These are phyloP conservation scores for Meandrina meandrites DNA, from an alignment of 92 coral and sea anemone genomes.

Conservation along the genomic window DNA sequence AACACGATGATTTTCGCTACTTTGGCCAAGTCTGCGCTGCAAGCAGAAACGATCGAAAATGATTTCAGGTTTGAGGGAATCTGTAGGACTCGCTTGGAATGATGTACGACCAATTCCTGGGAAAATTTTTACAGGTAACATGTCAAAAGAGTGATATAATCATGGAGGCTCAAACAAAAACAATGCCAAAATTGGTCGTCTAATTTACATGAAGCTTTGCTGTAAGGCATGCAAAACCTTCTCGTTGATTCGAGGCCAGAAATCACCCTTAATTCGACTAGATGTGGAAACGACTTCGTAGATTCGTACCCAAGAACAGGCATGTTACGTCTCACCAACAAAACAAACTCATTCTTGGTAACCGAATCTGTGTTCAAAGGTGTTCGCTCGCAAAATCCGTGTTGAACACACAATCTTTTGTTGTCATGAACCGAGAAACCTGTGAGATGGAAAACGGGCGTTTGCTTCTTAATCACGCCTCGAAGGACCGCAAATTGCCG, in stretches of 20 bases:
- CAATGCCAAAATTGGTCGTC: conserved; percentile 29
- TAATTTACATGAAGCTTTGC: conserved; percentile 35
- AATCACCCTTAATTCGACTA: background rate
- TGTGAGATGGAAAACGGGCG: background rate
- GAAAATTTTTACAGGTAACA: conserved; percentile 26
- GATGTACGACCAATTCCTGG: background rate
- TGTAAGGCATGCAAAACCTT: conserved; percentile 21
- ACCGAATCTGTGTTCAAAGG: background rate
- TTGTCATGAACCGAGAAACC: conserved; percentile 26
- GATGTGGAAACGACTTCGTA: background rate
- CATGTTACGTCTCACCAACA: background rate
- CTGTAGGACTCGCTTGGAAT: background rate
- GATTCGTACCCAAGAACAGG: background rate
- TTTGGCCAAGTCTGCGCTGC: background rate
- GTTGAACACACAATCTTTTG: conserved; percentile 26
- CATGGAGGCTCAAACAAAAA: conserved; percentile 24
- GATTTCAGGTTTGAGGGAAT: background rate
- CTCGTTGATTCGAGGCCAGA: conserved; percentile 16
- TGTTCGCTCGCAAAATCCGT: conserved; percentile 1
- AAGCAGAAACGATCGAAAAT: background rate
- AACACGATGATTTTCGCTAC: background rate
- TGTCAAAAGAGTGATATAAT: conserved; percentile 36
- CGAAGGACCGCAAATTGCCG: background rate
- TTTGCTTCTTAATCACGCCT: background rate
- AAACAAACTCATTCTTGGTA: background rate